Evolutionary conservation across 2,888 invertebrate species (phyloP).

Genomic region (Apamea sordens): DNA sequence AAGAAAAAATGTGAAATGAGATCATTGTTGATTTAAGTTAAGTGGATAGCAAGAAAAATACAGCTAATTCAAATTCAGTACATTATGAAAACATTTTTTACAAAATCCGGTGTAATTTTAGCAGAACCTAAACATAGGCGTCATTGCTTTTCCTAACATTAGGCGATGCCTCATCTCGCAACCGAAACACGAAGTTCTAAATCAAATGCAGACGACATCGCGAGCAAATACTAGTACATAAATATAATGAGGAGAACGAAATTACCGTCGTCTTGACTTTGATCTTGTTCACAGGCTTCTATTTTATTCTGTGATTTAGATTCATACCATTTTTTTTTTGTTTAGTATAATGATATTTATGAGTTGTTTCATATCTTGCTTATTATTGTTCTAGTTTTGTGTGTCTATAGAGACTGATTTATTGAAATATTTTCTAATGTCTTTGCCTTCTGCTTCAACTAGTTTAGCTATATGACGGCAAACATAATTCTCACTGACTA

Average conservation of each 20-base stretch:
- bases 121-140: slow-evolving; percentile 11
- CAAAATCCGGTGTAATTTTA: slow-evolving; percentile 24
- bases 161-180: slow-evolving; percentile 13
- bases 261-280: slow-evolving; percentile 48
- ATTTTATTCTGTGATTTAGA: slow-evolving; percentile 31
- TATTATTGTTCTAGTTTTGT: slow-evolving; percentile 20
- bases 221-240: slow-evolving; percentile 32
- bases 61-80: background rate
- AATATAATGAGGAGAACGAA: slow-evolving; percentile 42
- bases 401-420: background rate
- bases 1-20: slow-evolving; percentile 1
- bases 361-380: slow-evolving; percentile 22
- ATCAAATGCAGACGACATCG: slow-evolving; percentile 23
- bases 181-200: slow-evolving; percentile 34
- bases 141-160: slow-evolving; percentile 7
- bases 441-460: background rate
- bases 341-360: slow-evolving; percentile 30
- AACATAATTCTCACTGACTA: background rate
- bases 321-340: slow-evolving; percentile 32
- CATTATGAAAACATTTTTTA: slow-evolving; percentile 5
- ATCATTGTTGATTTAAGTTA: slow-evolving; percentile 25
- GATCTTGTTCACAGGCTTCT: slow-evolving; percentile 33
- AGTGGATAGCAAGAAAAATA: slow-evolving; percentile 12
- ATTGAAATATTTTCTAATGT: background rate
- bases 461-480: too few relatives aligned